Conservation (phyloP, 2,113 vertebrate genomes). For the Apus apus region DNA sequence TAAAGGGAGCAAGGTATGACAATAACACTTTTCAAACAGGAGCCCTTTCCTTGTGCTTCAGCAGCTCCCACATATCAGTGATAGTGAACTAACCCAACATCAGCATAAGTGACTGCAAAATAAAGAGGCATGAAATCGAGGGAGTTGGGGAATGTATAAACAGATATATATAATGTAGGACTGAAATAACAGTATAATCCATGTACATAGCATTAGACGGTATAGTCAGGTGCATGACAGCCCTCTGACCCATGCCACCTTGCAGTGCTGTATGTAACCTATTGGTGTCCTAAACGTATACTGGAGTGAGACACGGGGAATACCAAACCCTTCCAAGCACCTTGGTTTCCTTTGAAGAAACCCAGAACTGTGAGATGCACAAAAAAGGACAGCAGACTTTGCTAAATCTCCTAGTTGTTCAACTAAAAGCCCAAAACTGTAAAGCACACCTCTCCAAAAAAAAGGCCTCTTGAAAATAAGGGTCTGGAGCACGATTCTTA, state of each 20-base stretch:
- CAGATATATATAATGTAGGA: not conserved
- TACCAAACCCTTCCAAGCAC: not conserved
- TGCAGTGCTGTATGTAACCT: not conserved
- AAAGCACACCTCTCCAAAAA: not conserved
- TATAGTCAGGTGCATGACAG: accelerated
- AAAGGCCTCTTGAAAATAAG: not conserved
- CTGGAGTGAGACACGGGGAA: not conserved
- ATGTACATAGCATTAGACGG: not conserved
- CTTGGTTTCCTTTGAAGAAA: not conserved
- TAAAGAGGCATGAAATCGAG: not conserved
- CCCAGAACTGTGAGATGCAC: not conserved
- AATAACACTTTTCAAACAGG: not conserved
- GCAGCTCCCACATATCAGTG: not conserved
- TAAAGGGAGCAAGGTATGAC: not conserved
- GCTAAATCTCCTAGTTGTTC: not conserved
- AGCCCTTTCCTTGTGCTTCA: not conserved
- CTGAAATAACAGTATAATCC: not conserved
- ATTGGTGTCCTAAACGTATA: accelerated
- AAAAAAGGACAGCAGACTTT: not conserved
- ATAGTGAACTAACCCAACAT: not conserved
- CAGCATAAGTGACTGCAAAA: not conserved
- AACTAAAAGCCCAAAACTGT: not conserved
- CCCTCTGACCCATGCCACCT: not conserved
- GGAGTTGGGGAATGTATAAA: not conserved
- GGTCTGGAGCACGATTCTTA: no score